Base-by-base conservation (phyloP, 2,888 invertebrate genomes). In the Thelaira solivaga region DNA sequence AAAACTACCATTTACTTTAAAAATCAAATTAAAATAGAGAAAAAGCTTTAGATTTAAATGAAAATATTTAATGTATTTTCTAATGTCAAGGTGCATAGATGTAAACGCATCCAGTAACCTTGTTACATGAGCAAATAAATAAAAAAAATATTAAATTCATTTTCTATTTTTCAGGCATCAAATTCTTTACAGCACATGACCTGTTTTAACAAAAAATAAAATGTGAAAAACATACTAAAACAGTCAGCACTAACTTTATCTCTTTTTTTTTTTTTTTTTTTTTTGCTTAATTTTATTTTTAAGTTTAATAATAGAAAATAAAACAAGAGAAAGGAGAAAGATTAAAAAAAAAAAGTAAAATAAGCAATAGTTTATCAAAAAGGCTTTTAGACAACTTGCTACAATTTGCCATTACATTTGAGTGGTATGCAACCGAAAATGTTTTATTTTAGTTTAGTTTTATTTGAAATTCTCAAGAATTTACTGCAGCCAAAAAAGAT, bases 301-400 rank as follows among this genome's bases (percentile, higher is more conserved):
- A n/a, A n/a, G n/a, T n/a, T n/a, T n/a, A n/a, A n/a, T n/a, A n/a
- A n/a, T n/a, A n/a, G n/a, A n/a, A n/a, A n/a, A n/a, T n/a, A n/a
- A n/a, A n/a, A n/a, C n/a, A n/a, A n/a, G n/a, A 20, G 13, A 36
- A 36, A 4, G 29, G 16, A 59, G 10, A 6, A 49, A 18, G n/a
- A 16, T 36, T 24, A 67, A 39, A 49, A 16, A 22, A 34, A 47
- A 20, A 10, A 36, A 34, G 3, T 20, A n/a, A 47, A 47, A 57
- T 31, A 53, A 62, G 55, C 36, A 68, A 73, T 72, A 72, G 62
- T 77, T 73, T 68, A 77, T 77, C 72, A 68, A 68, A 77, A 73
- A 77, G 57, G 62, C 62, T 77, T 68, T 77, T 77, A 77, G 67
- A 62, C 62, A 68, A 77, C 72, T 73, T 68, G 68, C 77, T 72